Evolutionary conservation across 2,113 vertebrate genomes (phyloP).

Genomic region (Daubentonia madagascariensis): DNA sequence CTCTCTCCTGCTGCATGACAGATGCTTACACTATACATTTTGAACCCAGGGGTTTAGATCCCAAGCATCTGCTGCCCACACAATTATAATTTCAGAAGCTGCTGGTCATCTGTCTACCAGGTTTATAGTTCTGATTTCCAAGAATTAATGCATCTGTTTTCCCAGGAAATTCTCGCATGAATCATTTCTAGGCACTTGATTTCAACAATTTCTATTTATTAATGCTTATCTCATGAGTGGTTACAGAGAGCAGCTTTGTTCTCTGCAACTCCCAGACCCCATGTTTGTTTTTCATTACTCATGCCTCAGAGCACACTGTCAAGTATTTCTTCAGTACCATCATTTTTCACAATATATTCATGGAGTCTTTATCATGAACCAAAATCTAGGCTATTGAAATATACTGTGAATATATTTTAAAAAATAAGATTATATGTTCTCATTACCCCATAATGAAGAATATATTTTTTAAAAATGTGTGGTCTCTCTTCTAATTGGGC

Average conservation of each 20-base stretch:
- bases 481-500: background rate
- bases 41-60: background rate
- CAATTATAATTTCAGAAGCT: background rate
- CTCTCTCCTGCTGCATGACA: background rate
- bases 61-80: background rate
- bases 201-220: background rate
- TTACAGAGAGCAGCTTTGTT: background rate
- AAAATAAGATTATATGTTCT: background rate
- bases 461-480: background rate
- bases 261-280: rapidly evolving
- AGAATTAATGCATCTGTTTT: background rate
- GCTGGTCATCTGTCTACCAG: background rate
- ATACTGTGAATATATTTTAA: background rate
- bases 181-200: background rate
- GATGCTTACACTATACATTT: background rate
- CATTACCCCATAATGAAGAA: background rate
- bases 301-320: background rate
- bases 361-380: background rate
- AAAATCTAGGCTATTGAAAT: background rate
- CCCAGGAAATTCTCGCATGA: background rate
- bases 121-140: background rate
- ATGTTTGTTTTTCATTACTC: background rate
- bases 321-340: background rate
- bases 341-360: background rate
- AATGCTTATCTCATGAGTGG: background rate